Evolutionary conservation across 2,888 invertebrate species (phyloP), one percentile per base, ranked within the genome.

Genomic region (Calephelis perditalis): DNA sequence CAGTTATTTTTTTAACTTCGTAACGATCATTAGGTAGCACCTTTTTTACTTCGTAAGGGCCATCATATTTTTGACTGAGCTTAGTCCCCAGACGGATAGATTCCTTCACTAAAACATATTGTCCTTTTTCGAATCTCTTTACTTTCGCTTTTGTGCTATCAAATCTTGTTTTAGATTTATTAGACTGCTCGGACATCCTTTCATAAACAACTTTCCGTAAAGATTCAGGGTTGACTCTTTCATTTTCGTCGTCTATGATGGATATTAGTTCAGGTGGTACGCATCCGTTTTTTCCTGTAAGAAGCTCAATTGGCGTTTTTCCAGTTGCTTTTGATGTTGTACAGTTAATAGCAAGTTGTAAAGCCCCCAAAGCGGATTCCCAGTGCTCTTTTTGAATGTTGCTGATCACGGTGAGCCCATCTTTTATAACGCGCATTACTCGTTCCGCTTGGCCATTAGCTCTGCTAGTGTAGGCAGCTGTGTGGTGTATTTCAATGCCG

Each of bases 311-410:
- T 52, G 68, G 67, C 15, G 62, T 63, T 10, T 65, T 63, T 47
- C 63, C 63, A 0, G 65, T 65, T 7, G 63, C 61, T 61, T 63
- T 63, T 11, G 56, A 63, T n/a, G 58, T 63, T 3, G 66, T 67
- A 15, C 67, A 68, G 37, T 68, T 68, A 3, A 66, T 63, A 8
- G 64, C 63, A 3, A 64, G 52, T 35, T 65, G 62, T 7, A 65
- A 57, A 7, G 64, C 59, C 11, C 60, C 63, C 9, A 65, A 52
- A 5, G 52, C 64, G 11, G 59, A 66, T 26, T 62, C 56, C 67
- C 66, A 66, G 37, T 68, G 54, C 35, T 59, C 36, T 0, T 67
- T 70, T 43, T 70, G 66, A 44, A 68, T 68, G 46, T 69, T 68
- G 10, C 63, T 63, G 0, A 70, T 68, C 45, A 67, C 68, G 0